Base-by-base conservation (phyloP, 2,797 vertebrate species). In the Sebastes aleutianus region DNA sequence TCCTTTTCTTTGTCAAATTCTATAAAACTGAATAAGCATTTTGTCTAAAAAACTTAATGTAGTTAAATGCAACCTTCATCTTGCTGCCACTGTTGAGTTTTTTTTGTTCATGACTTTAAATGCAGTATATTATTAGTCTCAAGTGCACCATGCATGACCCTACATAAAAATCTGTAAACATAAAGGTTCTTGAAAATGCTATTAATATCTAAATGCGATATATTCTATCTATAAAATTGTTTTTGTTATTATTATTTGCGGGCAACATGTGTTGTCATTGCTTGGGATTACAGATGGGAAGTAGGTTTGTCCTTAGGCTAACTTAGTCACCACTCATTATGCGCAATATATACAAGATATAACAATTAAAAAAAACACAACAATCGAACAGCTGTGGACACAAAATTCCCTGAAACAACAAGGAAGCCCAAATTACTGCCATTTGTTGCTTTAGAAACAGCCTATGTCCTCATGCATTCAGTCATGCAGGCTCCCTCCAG, bases 401-500 rank as follows among this genome's bases (percentile, higher is more conserved):
- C 29, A 76, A 36, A 32, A 75, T 80, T 72, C 82, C 62, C 66
- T 64, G 26, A 82, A 87, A 88, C 36, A 82, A 83, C 59, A 66
- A 26, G 24, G 39, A 67, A 62, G 13, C 71, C 74, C 47, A 86
- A 58, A 83, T 75, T 63, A 47, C 61, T 81, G 63, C 68, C 85
- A 78, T 83, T 84, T 88, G 84, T 85, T 87, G 82, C 86, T 91
- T 88, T 82, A 89, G 85, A 89, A 89, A 82, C 85, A 78, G 75
- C 57, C 85, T 80, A 73, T 85, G 80, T 91, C 84, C 80, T 89
- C 75, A 89, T 83, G 82, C 83, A 89, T 92, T 81, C 81, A 89
- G 78, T 82, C 87, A 92, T 86, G 88, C 92, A 91, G 86, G 82
- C 88, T 87, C 85, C 87, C 88, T 91, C 74, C 73, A 86, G 86